Conservation (phyloP, 2,113 vertebrate genomes). For the Elanoides forficatus region DNA sequence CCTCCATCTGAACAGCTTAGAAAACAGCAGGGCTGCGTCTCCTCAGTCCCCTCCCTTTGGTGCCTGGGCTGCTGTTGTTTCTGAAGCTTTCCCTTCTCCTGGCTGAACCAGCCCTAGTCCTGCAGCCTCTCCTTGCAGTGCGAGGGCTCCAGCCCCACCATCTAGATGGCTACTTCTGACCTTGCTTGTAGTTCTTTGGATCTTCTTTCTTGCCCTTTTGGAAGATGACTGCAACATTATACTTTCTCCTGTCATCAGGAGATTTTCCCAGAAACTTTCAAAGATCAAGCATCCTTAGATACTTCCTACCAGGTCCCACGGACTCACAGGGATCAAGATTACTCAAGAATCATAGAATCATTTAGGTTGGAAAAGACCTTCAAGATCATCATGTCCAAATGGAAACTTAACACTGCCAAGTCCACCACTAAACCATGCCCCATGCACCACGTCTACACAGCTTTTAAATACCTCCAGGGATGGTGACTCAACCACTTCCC, state of each 20-base stretch:
- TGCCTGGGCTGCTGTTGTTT: not conserved
- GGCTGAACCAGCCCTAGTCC: not conserved
- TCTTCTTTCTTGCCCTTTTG: not conserved
- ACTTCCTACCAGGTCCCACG: not conserved
- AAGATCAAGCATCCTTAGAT: not conserved
- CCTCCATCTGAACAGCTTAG: not conserved
- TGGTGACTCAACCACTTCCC: not conserved
- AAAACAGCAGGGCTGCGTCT: not conserved
- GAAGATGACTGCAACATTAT: not conserved
- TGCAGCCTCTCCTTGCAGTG: not conserved
- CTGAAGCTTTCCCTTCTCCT: not conserved
- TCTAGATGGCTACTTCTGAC: not conserved
- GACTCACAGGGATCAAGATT: not conserved
- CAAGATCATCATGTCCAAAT: not conserved
- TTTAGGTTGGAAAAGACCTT: not conserved
- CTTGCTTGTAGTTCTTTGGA: not conserved
- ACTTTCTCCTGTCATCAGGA: not conserved
- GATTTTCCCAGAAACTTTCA: not conserved
- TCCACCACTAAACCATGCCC: not conserved
- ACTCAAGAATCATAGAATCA: not conserved
- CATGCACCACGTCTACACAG: accelerated
- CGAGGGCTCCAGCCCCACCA: not conserved
- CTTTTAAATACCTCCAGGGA: not conserved
- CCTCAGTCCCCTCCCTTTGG: not conserved
- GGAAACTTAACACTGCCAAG: not conserved